A percentile compares a stretch with the other conserved stretches of the same genome.
Evolutionary conservation across 2,797 vertebrate genomes (phyloP).

Genomic region (Mus caroli): DNA sequence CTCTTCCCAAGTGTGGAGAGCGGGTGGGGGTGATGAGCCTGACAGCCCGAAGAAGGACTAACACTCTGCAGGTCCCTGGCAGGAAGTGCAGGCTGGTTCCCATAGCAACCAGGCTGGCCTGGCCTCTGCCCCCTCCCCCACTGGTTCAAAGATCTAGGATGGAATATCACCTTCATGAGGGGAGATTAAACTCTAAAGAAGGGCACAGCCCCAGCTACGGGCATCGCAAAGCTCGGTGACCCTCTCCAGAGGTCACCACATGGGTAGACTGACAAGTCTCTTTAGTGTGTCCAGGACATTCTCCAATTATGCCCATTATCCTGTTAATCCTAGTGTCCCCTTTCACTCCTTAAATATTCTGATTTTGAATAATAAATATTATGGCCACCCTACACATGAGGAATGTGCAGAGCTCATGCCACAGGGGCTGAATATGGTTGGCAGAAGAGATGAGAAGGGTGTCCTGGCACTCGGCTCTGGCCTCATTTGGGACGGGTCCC

Average conservation of each 20-base stretch:
- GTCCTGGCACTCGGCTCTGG: background rate
- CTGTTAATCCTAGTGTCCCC: background rate
- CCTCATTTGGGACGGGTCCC: background rate
- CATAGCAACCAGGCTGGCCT: constrained; percentile 80
- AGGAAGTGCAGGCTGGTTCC: constrained; percentile 83
- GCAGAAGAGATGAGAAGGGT: background rate
- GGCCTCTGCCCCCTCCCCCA: constrained; percentile 83
- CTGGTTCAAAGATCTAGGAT: constrained; percentile 61
- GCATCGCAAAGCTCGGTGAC: background rate
- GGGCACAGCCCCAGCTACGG: background rate
- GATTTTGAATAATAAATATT: constrained; percentile 17
- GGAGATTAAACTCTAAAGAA: constrained; percentile 57
- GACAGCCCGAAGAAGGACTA: constrained; percentile 81
- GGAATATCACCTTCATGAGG: constrained; percentile 72
- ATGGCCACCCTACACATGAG: background rate
- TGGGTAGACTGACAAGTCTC: background rate
- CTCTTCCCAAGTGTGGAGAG: constrained; percentile 74
- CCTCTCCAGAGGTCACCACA: background rate
- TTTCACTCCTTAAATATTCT: constrained; percentile 9
- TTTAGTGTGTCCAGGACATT: background rate
- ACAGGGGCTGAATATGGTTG: accelerated
- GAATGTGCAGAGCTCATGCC: background rate
- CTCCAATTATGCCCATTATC: background rate
- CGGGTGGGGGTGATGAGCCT: constrained; percentile 81
- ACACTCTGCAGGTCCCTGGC: constrained; percentile 82